phyloP scores from a whole-genome alignment of 2,113 vertebrate species.

The Archilochus colubris region DNA sequence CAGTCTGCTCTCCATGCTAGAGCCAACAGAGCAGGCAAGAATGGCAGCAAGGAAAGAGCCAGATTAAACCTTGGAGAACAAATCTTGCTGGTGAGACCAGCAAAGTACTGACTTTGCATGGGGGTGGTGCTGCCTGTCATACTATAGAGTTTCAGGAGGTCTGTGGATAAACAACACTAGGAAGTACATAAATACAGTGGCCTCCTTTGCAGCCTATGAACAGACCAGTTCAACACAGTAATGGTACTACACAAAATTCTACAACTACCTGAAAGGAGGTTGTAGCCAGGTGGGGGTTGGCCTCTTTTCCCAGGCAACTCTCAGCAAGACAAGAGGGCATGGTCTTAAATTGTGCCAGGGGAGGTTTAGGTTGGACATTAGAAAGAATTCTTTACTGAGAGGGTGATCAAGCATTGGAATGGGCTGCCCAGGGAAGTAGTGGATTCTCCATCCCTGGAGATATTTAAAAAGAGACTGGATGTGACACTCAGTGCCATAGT shows the following conservation, averaged over 20 bases:
- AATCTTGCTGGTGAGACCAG: background rate
- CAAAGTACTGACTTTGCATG: background rate
- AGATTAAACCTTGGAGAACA: background rate
- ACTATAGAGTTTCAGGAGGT: background rate
- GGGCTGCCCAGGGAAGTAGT: too few species aligned
- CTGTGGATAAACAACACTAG: background rate
- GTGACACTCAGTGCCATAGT: too few species aligned
- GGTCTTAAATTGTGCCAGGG: too few species aligned
- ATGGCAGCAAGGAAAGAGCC: background rate
- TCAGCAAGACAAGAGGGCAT: too few species aligned
- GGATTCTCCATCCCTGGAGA: too few species aligned
- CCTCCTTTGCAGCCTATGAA: background rate
- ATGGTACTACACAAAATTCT: background rate
- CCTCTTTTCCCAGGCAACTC: too few species aligned
- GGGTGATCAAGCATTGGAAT: too few species aligned
- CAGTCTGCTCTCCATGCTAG: background rate
- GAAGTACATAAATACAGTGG: accelerated
- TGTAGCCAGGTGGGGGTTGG: too few species aligned
- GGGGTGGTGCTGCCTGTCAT: background rate
- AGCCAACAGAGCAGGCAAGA: background rate
- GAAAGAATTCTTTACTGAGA: too few species aligned
- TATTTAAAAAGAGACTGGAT: too few species aligned
- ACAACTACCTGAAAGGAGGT: too few species aligned
- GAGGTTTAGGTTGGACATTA: too few species aligned
- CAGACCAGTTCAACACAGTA: background rate